A percentile compares a stretch with the other conserved stretches of the same genome.
Evolutionary conservation across 2,888 invertebrate species (phyloP).

Genomic region (Gymnocheta viridis): DNA sequence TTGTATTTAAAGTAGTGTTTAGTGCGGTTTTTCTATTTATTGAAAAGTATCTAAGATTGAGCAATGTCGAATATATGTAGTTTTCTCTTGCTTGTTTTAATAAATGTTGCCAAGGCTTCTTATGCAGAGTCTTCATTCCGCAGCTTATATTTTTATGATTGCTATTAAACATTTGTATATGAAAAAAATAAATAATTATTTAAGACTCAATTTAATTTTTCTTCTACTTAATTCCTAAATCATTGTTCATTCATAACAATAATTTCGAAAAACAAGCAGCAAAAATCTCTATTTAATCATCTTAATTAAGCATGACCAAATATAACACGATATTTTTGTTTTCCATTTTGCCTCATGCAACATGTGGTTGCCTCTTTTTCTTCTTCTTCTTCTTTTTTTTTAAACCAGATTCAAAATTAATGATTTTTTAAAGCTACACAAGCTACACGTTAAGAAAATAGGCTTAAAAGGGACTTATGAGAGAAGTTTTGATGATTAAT

Average conservation of each 20-base stretch:
- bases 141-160: neutral
- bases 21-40: too few relatives aligned
- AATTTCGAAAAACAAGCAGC: conserved; percentile 10
- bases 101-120: too few relatives aligned
- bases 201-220: neutral
- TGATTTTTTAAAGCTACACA: neutral
- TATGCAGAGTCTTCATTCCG: too few relatives aligned
- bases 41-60: too few relatives aligned
- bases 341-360: neutral
- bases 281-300: conserved; percentile 58
- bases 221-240: neutral
- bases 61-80: too few relatives aligned
- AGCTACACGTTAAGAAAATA: conserved; percentile 32
- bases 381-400: neutral
- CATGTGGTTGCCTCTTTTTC: neutral
- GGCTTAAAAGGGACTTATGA: neutral
- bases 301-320: conserved; percentile 69
- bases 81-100: too few relatives aligned
- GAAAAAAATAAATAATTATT: neutral
- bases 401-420: conserved; percentile 33
- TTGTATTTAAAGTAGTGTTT: too few relatives aligned
- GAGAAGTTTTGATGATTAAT: neutral
- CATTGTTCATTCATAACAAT: conserved; percentile 35
- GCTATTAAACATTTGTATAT: neutral
- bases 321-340: conserved; percentile 44